Base-by-base conservation (phyloP, 2,797 vertebrate genomes). In the Pristis pectinata region DNA sequence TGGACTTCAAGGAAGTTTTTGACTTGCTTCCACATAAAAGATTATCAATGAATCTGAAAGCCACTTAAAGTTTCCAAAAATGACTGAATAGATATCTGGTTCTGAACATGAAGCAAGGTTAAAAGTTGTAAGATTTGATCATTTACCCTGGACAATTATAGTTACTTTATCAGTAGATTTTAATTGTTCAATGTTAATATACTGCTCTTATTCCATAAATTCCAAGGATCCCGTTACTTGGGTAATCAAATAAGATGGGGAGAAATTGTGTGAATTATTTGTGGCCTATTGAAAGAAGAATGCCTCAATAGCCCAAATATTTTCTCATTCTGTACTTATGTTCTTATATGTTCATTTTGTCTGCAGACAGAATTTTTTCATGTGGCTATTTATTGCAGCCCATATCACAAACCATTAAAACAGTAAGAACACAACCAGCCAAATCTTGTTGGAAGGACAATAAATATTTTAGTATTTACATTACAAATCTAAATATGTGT, bases 401-500 rank as follows among this genome's bases (percentile, higher is more conserved):
- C 34, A 91, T n/a, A 24, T 61, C 85, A 89, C 85, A 64, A 89
- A 89, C n/a, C 64, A 61, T 91, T 67, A 67, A 91, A n/a, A 41
- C 87, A 91, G 19, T n/a, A 37, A 91, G n/a, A 91, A 67, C n/a
- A 91, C 87, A 41, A 61, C 6, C n/a, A 67, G 37, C 61, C 61
- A 91, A 91, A 67, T 41, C 87, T 91, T 87, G 1, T 24, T 91
- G 61, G 61, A 24, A 64, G n/a, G 59, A 41, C n/a, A 61, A 91
- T 91, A 91, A 91, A 64, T 91, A 91, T 91, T 91, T 91, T 44
- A 91, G 87, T 91, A 22, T 91, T 67, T 91, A 67, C 19, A 67
- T 91, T 67, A 41, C 59, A 91, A 41, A 67, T 91, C 59, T 91
- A 67, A 74, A 91, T 91, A 37, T n/a, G 87, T n/a, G 67, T 67